Conservation (phyloP, 2,797 vertebrate species). For the Tokudaia tokunoshimensis region DNA sequence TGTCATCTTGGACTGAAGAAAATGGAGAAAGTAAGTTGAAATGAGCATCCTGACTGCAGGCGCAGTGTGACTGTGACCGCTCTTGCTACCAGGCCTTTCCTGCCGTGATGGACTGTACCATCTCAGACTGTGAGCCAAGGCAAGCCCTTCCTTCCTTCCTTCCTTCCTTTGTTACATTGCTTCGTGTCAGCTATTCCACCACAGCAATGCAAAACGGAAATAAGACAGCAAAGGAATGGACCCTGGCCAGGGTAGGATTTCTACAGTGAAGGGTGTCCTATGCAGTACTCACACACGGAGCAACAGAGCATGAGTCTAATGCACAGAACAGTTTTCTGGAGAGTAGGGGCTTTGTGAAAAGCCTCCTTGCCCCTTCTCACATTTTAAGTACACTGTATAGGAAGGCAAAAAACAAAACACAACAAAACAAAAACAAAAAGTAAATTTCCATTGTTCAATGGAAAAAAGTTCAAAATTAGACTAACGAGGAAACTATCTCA, state of each 20-base stretch:
- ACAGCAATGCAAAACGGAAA: neutral
- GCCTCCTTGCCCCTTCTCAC: neutral
- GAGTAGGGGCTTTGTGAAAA: neutral
- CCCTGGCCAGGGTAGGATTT: neutral
- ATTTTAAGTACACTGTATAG: slow-evolving; percentile 30
- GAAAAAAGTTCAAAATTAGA: slow-evolving; percentile 68
- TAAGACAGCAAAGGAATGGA: neutral
- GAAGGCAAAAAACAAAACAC: neutral
- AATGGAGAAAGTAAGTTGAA: neutral
- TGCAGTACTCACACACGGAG: neutral
- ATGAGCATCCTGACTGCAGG: neutral
- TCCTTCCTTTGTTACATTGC: neutral
- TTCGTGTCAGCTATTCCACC: neutral
- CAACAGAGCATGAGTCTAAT: neutral
- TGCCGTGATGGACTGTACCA: too few relatives aligned
- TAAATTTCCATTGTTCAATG: slow-evolving; percentile 62
- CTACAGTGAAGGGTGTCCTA: neutral
- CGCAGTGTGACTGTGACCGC: neutral
- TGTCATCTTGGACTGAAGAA: neutral
- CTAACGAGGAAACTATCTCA: slow-evolving; percentile 76
- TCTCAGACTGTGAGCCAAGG: neutral
- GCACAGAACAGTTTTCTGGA: slow-evolving; percentile 8
- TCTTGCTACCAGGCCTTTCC: neutral
- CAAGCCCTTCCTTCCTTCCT: neutral
- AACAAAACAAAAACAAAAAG: neutral